These are phyloP conservation scores for Takifugu ocellatus DNA, from an alignment of 2,797 vertebrate species.

Conservation along the genomic window DNA sequence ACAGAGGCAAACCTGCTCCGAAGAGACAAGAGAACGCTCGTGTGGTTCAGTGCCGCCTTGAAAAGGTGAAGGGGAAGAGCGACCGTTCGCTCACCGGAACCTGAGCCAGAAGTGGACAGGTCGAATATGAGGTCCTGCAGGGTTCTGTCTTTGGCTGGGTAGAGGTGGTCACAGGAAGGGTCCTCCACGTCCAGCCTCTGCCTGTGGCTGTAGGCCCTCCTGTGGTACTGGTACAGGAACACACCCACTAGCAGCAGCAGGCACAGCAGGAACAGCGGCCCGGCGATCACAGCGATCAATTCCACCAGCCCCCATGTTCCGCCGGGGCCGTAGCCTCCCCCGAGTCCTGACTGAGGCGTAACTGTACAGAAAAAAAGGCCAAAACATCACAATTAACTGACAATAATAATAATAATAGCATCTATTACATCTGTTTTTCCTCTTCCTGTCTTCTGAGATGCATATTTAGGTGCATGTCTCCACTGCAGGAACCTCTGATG, in stretches of 20 bases:
- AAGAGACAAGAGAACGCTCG: conserved; percentile 3
- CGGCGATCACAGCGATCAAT: conserved; percentile 87
- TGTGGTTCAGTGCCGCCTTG: neutral
- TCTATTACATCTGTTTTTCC: too few relatives aligned
- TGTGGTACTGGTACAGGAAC: conserved; percentile 89
- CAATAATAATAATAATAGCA: too few relatives aligned
- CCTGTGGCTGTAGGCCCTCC: conserved; percentile 88
- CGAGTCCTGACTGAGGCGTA: conserved; percentile 26
- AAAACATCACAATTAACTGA: too few relatives aligned
- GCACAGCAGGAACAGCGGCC: conserved; percentile 87
- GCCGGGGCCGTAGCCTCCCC: conserved; percentile 45
- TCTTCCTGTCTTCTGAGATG: too few relatives aligned
- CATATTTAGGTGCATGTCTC: too few relatives aligned
- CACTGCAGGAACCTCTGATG: too few relatives aligned
- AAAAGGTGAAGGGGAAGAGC: neutral
- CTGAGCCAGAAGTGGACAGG: conserved; percentile 93
- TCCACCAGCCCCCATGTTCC: conserved; percentile 88
- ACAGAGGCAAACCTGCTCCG: conserved; percentile 84
- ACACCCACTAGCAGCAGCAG: conserved; percentile 83
- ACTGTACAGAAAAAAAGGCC: conserved; percentile 43
- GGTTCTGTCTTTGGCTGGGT: conserved; percentile 91
- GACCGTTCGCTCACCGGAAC: conserved; percentile 80
- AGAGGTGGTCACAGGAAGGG: conserved; percentile 91
- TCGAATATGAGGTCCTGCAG: conserved; percentile 94
- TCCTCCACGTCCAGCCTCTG: conserved; percentile 92